A percentile compares a stretch with the other conserved stretches of the same genome.
phyloP scores from a whole-genome alignment of 2,888 invertebrate species.

The Perdita meconis region DNA sequence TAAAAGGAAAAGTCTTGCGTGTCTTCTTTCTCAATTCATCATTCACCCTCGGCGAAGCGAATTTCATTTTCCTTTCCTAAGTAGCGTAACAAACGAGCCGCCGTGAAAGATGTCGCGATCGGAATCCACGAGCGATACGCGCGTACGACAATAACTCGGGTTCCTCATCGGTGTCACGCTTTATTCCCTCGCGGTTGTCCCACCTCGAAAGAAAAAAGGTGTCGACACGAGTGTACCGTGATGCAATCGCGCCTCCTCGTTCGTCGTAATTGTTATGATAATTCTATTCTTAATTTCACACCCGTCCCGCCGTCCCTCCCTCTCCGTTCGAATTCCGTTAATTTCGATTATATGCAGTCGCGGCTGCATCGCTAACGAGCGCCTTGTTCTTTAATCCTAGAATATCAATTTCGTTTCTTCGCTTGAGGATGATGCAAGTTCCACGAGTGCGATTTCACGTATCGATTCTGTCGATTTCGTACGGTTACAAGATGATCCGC shows the following conservation, averaged over 20 bases:
- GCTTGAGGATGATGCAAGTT: neutral
- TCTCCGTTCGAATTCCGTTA: slow-evolving; percentile 42
- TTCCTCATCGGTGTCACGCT: slow-evolving; percentile 40
- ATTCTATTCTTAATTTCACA: slow-evolving; percentile 62
- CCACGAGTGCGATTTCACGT: neutral
- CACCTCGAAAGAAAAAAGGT: slow-evolving; percentile 55
- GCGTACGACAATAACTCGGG: slow-evolving; percentile 48
- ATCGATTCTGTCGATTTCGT: neutral
- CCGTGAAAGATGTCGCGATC: slow-evolving; percentile 19
- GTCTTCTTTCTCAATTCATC: neutral
- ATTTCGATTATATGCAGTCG: slow-evolving; percentile 39
- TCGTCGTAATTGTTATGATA: slow-evolving; percentile 60
- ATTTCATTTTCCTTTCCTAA: slow-evolving; percentile 5
- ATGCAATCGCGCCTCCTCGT: slow-evolving; percentile 48
- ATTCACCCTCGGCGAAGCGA: too few species aligned
- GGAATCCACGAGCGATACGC: slow-evolving; percentile 22
- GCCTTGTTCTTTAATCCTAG: slow-evolving; percentile 16
- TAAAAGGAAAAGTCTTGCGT: neutral
- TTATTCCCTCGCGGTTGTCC: slow-evolving; percentile 57
- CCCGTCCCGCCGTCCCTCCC: slow-evolving; percentile 22
- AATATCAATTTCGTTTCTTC: neutral
- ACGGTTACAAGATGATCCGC: neutral
- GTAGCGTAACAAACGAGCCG: neutral
- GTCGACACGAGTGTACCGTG: slow-evolving; percentile 50
- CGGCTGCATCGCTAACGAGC: slow-evolving; percentile 26